Evolutionary conservation across 2,888 invertebrate species (phyloP), one percentile per base, ranked within the genome.

Genomic region (Drosophila lacicola): DNA sequence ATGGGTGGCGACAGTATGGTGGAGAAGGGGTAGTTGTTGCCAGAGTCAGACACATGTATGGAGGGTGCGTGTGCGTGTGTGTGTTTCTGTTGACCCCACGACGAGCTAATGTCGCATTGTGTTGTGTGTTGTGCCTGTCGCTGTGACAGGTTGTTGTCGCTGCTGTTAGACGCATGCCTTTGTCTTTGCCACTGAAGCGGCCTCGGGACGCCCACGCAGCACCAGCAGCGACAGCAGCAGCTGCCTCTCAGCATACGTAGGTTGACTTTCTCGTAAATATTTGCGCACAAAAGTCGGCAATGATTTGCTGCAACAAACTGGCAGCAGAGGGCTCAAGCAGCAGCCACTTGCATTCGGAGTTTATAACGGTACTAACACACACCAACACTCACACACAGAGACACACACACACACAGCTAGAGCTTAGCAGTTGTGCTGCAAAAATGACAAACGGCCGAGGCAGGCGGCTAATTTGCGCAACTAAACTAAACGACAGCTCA

Each of bases 241-340:
- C 82, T 88, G 82, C 88, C 88, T 85, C 75, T 82, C 86, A 88
- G 60, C 74, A 67, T 55, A 67, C 78, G 58, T 73, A 46, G 63
- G 45, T 67, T 71, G 71, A 62, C 66, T 64, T 70, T 82, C 70
- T 71, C 76, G 85, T 84, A 89, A 85, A 85, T 87, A 84, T 85
- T 89, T 85, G 89, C 89, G 75, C 85, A 85, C 81, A 80, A 84
- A 84, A 89, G 83, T 89, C 89, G 83, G 83, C 83, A 84, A 89
- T 83, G 83, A 89, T 87, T 89, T 82, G 88, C 68, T 76, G 89
- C 89, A 75, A 64, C 71, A 56, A 79, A 66, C 75, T 62, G 70
- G 62, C 79, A 65, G 55, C 39, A 58, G 78, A 44, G 47, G 55
- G 19, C 54, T 61, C 55, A n/a, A 36, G 55, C 54, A 34, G 64